Evolutionary conservation across 2,113 vertebrate species (phyloP).

Genomic region (Apus apus): DNA sequence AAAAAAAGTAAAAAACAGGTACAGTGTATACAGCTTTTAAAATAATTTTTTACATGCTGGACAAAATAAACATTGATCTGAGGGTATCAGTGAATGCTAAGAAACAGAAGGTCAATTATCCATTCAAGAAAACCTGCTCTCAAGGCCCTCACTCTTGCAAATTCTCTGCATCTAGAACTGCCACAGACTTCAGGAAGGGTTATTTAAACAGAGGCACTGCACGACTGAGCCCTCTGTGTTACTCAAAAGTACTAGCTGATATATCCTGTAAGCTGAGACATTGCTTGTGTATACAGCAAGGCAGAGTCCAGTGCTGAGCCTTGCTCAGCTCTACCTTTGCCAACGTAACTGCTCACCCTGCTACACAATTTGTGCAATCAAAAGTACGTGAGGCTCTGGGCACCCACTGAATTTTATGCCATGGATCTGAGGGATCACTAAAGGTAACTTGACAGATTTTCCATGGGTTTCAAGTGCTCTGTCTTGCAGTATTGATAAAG

Average conservation of each 20-base stretch:
- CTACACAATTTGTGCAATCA: neutral
- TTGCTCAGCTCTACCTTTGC: neutral
- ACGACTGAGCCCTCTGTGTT: neutral
- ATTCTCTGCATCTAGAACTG: neutral
- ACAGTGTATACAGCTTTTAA: slow-evolving; percentile 25
- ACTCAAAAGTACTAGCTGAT: neutral
- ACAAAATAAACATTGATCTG: slow-evolving; percentile 14
- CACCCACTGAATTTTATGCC: neutral
- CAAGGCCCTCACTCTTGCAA: neutral
- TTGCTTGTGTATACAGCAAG: neutral
- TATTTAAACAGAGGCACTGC: neutral
- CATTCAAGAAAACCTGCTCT: neutral
- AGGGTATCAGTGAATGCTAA: neutral
- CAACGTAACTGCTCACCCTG: neutral
- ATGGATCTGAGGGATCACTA: neutral
- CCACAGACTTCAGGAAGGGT: neutral
- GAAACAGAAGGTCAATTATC: neutral
- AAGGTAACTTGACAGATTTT: neutral
- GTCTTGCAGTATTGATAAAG: neutral
- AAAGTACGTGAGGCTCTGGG: neutral
- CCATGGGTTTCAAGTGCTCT: neutral
- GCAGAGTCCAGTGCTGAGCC: neutral
- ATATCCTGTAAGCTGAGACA: neutral
- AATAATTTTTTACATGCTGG: slow-evolving; percentile 1
- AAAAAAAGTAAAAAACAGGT: neutral